phyloP scores from a whole-genome alignment of 2,888 invertebrate genomes.

The Alviniconcha strummeri region DNA sequence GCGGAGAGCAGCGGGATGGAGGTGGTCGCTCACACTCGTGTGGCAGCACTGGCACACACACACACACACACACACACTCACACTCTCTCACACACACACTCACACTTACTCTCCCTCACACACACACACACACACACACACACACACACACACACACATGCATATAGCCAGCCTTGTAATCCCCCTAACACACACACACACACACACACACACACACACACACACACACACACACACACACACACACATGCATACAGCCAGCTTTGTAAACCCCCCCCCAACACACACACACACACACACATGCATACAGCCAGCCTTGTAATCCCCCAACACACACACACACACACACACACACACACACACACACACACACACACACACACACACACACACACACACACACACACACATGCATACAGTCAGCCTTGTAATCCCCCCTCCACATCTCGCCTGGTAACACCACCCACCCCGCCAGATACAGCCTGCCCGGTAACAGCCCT shows the following conservation, averaged over 20 bases:
- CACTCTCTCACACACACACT: not conserved
- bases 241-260: not conserved
- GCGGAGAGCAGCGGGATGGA: slow-evolving; percentile 3
- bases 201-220: slow-evolving; percentile 8
- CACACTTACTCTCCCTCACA: not conserved
- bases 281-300: not conserved
- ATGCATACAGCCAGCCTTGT: not conserved
- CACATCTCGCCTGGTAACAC: too few species aligned
- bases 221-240: slow-evolving; percentile 11
- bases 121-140: slow-evolving; percentile 15
- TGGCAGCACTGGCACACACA: not conserved
- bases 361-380: not conserved
- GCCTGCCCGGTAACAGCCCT: too few species aligned
- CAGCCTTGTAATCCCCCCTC: not conserved
- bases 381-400: slow-evolving; percentile 8
- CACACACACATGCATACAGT: not conserved
- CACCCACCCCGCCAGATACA: too few species aligned
- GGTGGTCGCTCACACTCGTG: not conserved
- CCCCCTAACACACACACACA: not conserved
- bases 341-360: not conserved
- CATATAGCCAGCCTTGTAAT: too few species aligned
- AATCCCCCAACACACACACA: not conserved
- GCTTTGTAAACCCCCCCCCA: too few species aligned
- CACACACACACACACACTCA: not conserved
- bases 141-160: slow-evolving; percentile 25